Evolutionary conservation across 2,113 vertebrate species (phyloP), one percentile per base, ranked within the genome.

Genomic region (Ginglymostoma cirratum): DNA sequence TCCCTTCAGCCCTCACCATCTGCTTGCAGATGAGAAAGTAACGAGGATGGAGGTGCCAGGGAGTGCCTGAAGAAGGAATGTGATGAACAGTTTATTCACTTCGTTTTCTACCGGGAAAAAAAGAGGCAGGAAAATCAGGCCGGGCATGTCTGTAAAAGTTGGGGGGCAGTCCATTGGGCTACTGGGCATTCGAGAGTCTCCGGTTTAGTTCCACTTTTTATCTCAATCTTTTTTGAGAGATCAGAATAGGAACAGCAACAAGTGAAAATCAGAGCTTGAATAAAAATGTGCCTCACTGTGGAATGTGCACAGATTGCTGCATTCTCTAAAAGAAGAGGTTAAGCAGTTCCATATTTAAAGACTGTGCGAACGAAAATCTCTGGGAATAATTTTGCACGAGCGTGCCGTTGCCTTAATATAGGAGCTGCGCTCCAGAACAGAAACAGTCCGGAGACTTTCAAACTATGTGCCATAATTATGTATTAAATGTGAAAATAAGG

Each of bases 261-360:
- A 61, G 8, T 61, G 12, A 61, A 65, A 90, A n/a, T 65, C 87
- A 90, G 55, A 66, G 38, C 34, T 38, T 38, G 23, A n/a, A n/a
- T n/a, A 67, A 93, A 23, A 21, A 67, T 19, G 34, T 67, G 19
- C 34, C 38, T 19, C 61, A 23, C 61, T 93, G 17, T 93, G 89
- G 89, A 93, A 93, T 93, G 61, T 93, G n/a, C 89, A 93, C 17
- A 66, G 19, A 93, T 38, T 67, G 61, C n/a, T 24, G 34, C 34
- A 66, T 93, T 61, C 5, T n/a, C 19, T 17, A 92, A 34, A 66
- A 15, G n/a, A 38, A 65, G 23, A 93, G 89, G 89, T 93, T 93
- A 93, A 93, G 65, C 89, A 93, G 19, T 93, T 66, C 89, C 89
- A 93, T 67, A 93, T 93, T 93, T 66, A 93, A 55, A n/a, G 55